Percentiles rank a stretch among this genome's conserved stretches.
phyloP scores from a whole-genome alignment of 2,797 vertebrate species.

The Bryconaethiops microstoma region DNA sequence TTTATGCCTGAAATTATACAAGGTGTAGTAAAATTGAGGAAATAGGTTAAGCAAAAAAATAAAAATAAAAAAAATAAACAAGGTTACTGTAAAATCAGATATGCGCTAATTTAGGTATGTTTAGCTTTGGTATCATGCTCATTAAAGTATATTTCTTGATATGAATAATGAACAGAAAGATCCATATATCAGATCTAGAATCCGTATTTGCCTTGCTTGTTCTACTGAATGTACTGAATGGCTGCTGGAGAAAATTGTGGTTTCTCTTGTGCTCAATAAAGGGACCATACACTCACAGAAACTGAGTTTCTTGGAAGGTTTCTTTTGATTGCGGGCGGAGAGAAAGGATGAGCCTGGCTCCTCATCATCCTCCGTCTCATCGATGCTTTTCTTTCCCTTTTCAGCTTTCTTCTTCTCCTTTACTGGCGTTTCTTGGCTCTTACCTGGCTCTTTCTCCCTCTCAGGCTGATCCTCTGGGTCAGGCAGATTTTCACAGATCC shows the following conservation, averaged over 20 bases:
- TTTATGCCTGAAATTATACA: no score
- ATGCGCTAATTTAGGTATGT: no score
- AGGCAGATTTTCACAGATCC: constrained; percentile 5
- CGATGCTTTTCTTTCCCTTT: constrained; percentile 7
- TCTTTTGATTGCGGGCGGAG: constrained; percentile 46
- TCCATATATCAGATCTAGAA: background rate
- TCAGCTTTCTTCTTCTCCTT: constrained; percentile 21
- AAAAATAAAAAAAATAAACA: no score
- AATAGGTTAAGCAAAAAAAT: no score
- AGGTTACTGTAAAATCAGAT: no score
- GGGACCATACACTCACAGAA: constrained; percentile 66
- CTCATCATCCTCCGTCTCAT: constrained; percentile 43
- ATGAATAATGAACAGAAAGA: background rate
- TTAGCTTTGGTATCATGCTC: no score
- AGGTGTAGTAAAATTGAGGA: no score
- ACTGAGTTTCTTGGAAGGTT: constrained; percentile 48
- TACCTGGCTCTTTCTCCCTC: background rate
- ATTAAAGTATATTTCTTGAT: no score
- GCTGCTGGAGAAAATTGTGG: background rate
- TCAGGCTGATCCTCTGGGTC: constrained; percentile 26
- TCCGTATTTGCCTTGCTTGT: background rate
- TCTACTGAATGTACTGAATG: background rate
- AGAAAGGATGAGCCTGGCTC: constrained; percentile 60
- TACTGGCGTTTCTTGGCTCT: constrained; percentile 16
- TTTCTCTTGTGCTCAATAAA: background rate